Conservation (phyloP, 2,888 invertebrate species). For the Cheilosia vulpina region DNA sequence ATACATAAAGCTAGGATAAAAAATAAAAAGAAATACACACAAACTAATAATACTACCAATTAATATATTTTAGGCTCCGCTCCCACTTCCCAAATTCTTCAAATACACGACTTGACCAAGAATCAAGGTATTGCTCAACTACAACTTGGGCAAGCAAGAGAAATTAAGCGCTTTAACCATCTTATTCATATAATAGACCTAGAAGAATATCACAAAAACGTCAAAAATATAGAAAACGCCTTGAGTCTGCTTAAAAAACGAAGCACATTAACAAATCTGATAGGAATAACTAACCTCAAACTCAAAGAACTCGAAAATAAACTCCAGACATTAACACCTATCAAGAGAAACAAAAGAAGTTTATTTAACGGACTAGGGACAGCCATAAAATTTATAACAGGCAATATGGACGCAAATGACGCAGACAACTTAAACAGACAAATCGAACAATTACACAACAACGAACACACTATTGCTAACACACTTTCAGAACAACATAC, state of each 20-base stretch:
- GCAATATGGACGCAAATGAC: slow-evolving; percentile 32
- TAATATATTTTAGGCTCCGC: too few species aligned
- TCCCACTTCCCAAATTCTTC: not conserved
- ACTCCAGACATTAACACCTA: slow-evolving; percentile 23
- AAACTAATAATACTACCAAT: not conserved
- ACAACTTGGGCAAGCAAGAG: not conserved
- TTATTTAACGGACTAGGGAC: slow-evolving; percentile 41
- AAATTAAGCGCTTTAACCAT: not conserved
- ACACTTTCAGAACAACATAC: slow-evolving; percentile 5
- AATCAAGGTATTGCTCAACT: not conserved
- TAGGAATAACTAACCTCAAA: slow-evolving; percentile 32
- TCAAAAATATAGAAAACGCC: not conserved
- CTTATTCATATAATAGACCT: not conserved
- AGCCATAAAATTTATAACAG: slow-evolving; percentile 42
- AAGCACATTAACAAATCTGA: not conserved
- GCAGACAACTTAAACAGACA: slow-evolving; percentile 25
- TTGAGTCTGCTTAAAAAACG: slow-evolving; percentile 5
- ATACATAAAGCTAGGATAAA: slow-evolving; percentile 41
- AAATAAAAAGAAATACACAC: slow-evolving; percentile 21
- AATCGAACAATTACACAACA: slow-evolving; percentile 31
- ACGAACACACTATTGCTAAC: slow-evolving; percentile 3
- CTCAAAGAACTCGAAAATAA: slow-evolving; percentile 25
- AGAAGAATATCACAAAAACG: not conserved
- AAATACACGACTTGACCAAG: not conserved
- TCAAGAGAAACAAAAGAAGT: slow-evolving; percentile 38